Base-by-base conservation (phyloP, 2,888 invertebrate genomes). In the Eupithecia tripunctaria region DNA sequence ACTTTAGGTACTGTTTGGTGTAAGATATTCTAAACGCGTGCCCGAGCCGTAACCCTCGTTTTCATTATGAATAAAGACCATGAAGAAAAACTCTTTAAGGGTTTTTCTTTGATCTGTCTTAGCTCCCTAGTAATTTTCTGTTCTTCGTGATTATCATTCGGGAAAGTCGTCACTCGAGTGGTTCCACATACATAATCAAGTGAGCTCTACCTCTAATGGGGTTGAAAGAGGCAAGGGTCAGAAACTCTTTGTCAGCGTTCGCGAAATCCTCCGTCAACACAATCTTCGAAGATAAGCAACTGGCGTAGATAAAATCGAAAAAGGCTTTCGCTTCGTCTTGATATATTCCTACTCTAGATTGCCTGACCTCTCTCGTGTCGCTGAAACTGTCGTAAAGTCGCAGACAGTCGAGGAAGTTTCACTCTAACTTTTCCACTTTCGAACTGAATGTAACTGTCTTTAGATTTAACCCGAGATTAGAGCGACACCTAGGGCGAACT, bases 331-430 rank as follows among this genome's bases (percentile, higher is more conserved):
- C 12, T 25, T 56, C 56, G 25, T 56, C 3, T 51, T 12, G 1
- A 43, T 43, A 43, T 47, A 6, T 56, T 14, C 14, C 0, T 21
- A 25, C 56, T 25, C 56, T 56, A 56, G 25, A 56, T 25, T 56
- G 25, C 2, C 12, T 25, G 25, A 56, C 25, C 56, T 56, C 5
- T 56, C 51, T 51, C 25, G 56, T 56, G 14, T 56, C 56, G 25
- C 56, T 56, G 56, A 56, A 56, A 56, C 56, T 25, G 21, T 56
- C 56, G 56, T 56, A 56, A 56, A 56, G 56, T 25, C 25, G 21
- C 25, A 56, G 56, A 56, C 25, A 56, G 56, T 4, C 25, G 25
- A 25, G 56, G 21, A 56, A 56, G 56, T 25, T 56, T 56, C 25
- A 14, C 56, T 56, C 56, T 25, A 21, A 51, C 47, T 56, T 56